Evolutionary conservation across 2,888 invertebrate species (phyloP).

Genomic region (Pseudolycoriella hygida): DNA sequence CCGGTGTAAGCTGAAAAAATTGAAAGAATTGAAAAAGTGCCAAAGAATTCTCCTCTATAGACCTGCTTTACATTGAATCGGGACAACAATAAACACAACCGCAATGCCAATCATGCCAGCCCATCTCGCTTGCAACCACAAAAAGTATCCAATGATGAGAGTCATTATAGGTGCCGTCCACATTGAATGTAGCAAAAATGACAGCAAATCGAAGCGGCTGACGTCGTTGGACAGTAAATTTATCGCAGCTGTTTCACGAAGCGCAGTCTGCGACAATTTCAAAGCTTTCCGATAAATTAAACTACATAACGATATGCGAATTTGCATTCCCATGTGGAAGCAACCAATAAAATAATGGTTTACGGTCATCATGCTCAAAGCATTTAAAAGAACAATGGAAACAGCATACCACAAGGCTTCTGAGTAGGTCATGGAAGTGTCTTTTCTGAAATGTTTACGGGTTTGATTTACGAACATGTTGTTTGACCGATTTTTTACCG

Average conservation of each 20-base stretch:
- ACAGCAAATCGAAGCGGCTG: conserved; percentile 61
- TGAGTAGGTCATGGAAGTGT: conserved; percentile 12
- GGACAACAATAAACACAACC: conserved; percentile 52
- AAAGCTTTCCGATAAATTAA: conserved; percentile 70
- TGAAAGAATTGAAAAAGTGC: conserved; percentile 8
- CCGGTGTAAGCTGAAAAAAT: conserved; percentile 16
- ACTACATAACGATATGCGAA: conserved; percentile 65
- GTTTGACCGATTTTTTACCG: conserved; percentile 8
- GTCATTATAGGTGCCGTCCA: conserved; percentile 61
- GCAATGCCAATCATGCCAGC: conserved; percentile 51
- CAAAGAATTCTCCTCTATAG: too few relatives aligned
- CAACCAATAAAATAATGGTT: conserved; percentile 47
- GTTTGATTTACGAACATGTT: not conserved
- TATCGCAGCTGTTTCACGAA: conserved; percentile 70
- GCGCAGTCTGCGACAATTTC: conserved; percentile 41
- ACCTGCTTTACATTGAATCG: conserved; percentile 49
- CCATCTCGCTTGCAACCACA: conserved; percentile 47
- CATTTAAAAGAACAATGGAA: conserved; percentile 23
- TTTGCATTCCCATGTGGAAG: conserved; percentile 65
- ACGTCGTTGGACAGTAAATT: conserved; percentile 81
- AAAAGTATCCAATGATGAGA: conserved; percentile 46
- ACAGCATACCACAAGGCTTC: conserved; percentile 40
- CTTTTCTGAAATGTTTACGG: not conserved
- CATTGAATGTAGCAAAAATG: conserved; percentile 56
- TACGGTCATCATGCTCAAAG: conserved; percentile 28